Conservation (phyloP, 1,140 invertebrate species). For the Drosophila busckii region DNA sequence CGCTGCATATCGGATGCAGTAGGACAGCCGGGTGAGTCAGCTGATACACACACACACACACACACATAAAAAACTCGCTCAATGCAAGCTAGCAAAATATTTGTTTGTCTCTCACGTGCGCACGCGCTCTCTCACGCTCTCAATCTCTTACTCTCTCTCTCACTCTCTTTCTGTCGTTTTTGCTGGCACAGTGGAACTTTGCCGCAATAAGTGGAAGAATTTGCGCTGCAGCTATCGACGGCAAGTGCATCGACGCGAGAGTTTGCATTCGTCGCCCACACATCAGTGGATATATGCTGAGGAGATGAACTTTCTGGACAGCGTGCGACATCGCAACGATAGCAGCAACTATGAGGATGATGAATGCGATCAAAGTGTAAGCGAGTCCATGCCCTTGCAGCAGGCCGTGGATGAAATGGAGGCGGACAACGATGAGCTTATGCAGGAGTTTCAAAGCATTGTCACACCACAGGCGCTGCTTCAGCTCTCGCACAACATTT, state of each 20-base stretch:
- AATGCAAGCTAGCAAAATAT: no score
- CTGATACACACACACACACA: conserved; percentile 3
- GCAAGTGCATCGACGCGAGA: conserved; percentile 23
- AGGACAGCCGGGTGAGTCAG: conserved; percentile 49
- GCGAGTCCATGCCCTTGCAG: conserved; percentile 32
- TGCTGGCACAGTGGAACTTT: conserved; percentile 43
- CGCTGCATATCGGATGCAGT: conserved; percentile 37
- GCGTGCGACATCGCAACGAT: conserved; percentile 12
- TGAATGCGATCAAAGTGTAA: conserved; percentile 7
- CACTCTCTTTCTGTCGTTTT: conserved; percentile 2
- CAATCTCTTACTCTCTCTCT: background rate
- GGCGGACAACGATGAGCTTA: conserved; percentile 58
- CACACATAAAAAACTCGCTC: no score
- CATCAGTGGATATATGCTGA: conserved; percentile 52
- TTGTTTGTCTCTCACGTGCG: no score
- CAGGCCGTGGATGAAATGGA: conserved; percentile 50
- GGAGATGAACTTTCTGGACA: conserved; percentile 51
- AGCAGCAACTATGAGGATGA: conserved; percentile 42
- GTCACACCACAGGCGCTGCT: conserved; percentile 64
- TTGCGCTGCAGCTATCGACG: conserved; percentile 62
- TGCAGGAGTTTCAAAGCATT: conserved; percentile 56
- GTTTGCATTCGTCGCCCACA: conserved; percentile 23
- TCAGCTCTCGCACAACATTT: conserved; percentile 61
- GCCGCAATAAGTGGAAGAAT: conserved; percentile 62
- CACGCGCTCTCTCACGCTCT: background rate